Evolutionary conservation across 2,113 vertebrate species (phyloP).

Genomic region (Tachysurus vachellii): DNA sequence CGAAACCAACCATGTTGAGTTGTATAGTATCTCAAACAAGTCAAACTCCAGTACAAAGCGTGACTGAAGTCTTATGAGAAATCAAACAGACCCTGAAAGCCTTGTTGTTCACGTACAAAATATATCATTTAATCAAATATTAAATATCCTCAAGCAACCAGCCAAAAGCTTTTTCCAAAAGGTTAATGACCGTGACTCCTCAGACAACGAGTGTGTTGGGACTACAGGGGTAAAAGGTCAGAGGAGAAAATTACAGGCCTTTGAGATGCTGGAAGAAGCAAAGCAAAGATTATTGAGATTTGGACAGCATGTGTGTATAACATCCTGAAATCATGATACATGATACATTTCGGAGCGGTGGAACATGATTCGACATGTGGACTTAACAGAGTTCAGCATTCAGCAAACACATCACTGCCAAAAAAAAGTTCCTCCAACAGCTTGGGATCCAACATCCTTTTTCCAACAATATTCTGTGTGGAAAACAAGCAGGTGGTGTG

Average conservation of each 20-base stretch:
- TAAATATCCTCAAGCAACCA: background rate
- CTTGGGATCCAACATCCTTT: background rate
- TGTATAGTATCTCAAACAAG: background rate
- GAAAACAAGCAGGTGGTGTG: constrained; percentile 33
- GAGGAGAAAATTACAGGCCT: background rate
- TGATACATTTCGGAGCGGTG: background rate
- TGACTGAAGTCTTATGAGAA: background rate
- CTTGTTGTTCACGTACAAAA: background rate
- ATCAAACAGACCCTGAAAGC: background rate
- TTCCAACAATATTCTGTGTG: background rate
- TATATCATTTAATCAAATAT: too few species aligned
- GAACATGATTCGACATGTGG: background rate
- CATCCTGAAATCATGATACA: background rate
- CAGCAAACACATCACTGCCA: background rate
- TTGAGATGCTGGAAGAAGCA: background rate
- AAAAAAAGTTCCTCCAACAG: background rate
- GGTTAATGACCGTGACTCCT: background rate
- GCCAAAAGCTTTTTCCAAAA: background rate
- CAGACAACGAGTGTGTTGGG: background rate
- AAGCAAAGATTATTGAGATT: background rate
- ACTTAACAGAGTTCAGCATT: background rate
- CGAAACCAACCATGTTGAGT: background rate
- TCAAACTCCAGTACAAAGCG: background rate
- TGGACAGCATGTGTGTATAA: background rate
- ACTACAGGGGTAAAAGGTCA: background rate